Conservation (phyloP, 2,113 vertebrate species). For the Mesembrinibis cayennensis region DNA sequence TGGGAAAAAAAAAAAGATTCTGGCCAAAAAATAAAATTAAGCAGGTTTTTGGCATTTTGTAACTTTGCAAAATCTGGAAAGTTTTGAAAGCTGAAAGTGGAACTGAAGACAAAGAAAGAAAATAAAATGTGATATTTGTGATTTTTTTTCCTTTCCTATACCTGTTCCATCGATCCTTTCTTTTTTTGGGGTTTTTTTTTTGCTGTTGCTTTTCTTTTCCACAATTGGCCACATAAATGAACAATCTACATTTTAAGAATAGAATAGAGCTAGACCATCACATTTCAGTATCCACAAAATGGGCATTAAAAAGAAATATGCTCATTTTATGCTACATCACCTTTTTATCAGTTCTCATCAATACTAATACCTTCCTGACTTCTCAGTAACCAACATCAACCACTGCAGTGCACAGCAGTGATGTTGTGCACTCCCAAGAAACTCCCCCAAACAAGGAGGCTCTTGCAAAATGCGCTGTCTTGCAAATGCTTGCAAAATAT, state of each 20-base stretch:
- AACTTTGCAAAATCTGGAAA: not conserved
- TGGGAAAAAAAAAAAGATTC: no score
- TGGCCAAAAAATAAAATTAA: not conserved
- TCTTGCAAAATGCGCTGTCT: not conserved
- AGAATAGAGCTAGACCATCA: not conserved
- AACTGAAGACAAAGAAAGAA: not conserved
- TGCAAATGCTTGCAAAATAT: not conserved
- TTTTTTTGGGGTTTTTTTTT: no score
- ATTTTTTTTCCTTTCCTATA: not conserved
- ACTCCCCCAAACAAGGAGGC: not conserved
- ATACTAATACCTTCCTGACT: not conserved
- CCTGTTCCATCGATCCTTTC: not conserved
- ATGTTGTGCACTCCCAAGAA: not conserved
- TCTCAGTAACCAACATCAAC: not conserved
- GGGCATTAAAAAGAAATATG: not conserved
- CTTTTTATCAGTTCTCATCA: not conserved
- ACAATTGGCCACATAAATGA: not conserved
- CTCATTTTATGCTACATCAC: not conserved
- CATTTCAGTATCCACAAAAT: not conserved
- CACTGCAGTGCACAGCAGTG: not conserved
- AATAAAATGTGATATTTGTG: not conserved
- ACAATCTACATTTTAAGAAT: not conserved
- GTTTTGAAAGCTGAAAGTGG: not conserved
- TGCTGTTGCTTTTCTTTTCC: not conserved
- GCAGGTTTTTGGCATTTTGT: not conserved